These are phyloP conservation scores for Brachyptera putata DNA, from an alignment of 2,888 invertebrate genomes.

Conservation along the genomic window DNA sequence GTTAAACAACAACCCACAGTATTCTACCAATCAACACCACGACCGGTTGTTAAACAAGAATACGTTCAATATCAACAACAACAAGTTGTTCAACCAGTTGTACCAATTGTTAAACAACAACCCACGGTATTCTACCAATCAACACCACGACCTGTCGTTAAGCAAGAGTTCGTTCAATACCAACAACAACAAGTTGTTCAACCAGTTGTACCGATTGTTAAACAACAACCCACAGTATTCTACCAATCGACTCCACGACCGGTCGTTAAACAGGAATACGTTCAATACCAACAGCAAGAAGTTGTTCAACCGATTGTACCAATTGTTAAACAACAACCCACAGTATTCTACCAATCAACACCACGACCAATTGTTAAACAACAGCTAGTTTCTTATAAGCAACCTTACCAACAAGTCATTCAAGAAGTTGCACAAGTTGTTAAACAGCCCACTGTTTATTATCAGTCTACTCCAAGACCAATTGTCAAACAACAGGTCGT, in stretches of 20 bases:
- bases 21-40: constrained; percentile 3
- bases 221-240: constrained; percentile 3
- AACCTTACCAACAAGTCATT: neutral
- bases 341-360: constrained; percentile 12
- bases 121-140: constrained; percentile 4
- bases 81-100: neutral
- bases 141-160: constrained; percentile 1
- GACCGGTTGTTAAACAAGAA: constrained; percentile 14
- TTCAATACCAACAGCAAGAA: neutral
- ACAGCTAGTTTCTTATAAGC: neutral
- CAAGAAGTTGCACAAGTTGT: neutral
- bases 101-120: too few species aligned
- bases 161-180: neutral
- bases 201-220: neutral
- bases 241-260: constrained; percentile 15
- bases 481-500: constrained; percentile 4
- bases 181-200: neutral
- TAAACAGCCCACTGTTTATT: constrained; percentile 11
- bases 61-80: neutral
- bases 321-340: neutral
- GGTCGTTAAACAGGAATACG: neutral
- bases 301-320: neutral
- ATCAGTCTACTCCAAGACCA: constrained; percentile 14
- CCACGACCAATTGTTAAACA: constrained; percentile 1
- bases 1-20: constrained; percentile 19